phyloP scores from a whole-genome alignment of 2,888 invertebrate genomes.

The Pachymerium ferrugineum region DNA sequence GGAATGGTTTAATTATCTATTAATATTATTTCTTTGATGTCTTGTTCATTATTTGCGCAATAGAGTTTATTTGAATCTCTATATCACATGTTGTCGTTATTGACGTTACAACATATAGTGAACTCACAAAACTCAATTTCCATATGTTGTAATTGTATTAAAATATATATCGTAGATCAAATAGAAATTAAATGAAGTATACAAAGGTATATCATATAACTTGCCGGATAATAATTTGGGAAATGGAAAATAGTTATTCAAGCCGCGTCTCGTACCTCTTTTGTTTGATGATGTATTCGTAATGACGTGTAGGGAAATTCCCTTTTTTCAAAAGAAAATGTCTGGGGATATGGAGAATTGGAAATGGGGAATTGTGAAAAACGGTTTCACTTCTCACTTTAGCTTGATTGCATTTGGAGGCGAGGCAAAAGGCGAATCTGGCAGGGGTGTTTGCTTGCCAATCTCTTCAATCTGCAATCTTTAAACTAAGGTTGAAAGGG shows the following conservation, averaged over 20 bases:
- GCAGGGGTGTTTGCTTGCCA: slow-evolving; percentile 16
- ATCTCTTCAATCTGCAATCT: slow-evolving; percentile 15
- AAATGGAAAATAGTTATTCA: neutral
- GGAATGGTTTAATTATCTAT: no score
- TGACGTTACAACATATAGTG: no score
- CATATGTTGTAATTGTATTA: no score
- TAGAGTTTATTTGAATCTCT: no score
- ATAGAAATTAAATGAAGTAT: no score
- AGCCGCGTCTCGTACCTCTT: neutral
- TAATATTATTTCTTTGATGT: no score
- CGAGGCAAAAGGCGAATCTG: slow-evolving; percentile 6
- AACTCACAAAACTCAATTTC: no score
- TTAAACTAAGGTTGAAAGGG: slow-evolving; percentile 19
- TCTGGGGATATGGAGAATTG: slow-evolving; percentile 17
- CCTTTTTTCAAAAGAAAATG: slow-evolving; percentile 1
- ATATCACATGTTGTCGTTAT: no score
- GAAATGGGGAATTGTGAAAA: slow-evolving; percentile 19
- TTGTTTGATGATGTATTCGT: slow-evolving; percentile 15
- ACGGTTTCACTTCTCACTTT: slow-evolving; percentile 14
- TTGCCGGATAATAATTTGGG: neutral
- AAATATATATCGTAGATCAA: no score
- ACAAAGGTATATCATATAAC: neutral
- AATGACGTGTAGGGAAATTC: neutral
- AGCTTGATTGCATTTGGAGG: neutral
- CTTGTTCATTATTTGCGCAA: no score